Conservation (phyloP, 2,113 vertebrate species). For the Archocentrus centrarchus region DNA sequence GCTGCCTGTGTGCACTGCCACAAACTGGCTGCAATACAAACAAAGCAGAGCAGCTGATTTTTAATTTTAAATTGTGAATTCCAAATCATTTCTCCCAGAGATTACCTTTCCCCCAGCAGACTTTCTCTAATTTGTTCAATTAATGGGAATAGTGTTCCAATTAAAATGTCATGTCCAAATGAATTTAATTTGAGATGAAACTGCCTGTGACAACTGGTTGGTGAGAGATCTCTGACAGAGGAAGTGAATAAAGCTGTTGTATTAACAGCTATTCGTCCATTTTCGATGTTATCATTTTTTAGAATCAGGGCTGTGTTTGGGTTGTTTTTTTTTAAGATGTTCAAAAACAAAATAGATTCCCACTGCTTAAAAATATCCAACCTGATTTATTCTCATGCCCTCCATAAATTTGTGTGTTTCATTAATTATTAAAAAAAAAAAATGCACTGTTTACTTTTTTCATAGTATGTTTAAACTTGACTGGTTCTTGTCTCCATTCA, state of each 20-base stretch:
- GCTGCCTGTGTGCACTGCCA: constrained; percentile 13
- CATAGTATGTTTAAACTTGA: neutral
- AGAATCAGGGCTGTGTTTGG: neutral
- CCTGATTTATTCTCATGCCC: no score
- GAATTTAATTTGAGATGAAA: constrained; percentile 74
- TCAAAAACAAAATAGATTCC: no score
- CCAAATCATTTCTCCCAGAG: constrained; percentile 68
- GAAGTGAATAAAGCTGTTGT: constrained; percentile 33
- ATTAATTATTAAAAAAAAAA: no score
- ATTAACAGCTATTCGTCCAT: constrained; percentile 33
- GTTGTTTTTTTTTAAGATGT: no score
- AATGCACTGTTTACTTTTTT: neutral
- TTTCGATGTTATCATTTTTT: neutral
- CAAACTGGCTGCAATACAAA: constrained; percentile 68
- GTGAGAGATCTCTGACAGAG: constrained; percentile 54
- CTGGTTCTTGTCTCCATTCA: neutral
- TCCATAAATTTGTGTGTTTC: no score
- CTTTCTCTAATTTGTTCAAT: constrained; percentile 78
- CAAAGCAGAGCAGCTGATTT: constrained; percentile 66
- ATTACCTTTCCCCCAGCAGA: constrained; percentile 76
- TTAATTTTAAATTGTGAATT: constrained; percentile 73
- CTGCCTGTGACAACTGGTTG: constrained; percentile 56
- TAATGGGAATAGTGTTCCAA: constrained; percentile 79
- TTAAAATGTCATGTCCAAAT: constrained; percentile 81
- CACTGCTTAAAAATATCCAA: no score